These are phyloP conservation scores for Ophiothrix spiculata DNA, from an alignment of 35 echinoderm and acorn worm genomes.

Conservation along the genomic window DNA sequence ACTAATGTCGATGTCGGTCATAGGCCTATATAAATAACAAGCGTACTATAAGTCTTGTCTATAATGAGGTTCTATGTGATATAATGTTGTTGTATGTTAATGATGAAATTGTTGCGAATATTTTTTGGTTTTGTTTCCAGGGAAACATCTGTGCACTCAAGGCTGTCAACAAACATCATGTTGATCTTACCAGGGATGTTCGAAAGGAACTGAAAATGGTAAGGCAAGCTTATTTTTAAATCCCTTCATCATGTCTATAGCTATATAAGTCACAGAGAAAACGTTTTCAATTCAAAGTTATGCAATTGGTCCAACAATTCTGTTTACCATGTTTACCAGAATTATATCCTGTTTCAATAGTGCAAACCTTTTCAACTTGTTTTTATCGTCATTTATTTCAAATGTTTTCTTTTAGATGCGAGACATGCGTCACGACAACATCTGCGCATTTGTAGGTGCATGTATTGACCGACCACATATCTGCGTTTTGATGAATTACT, in stretches of 20 bases:
- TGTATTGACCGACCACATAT: constrained; percentile 80
- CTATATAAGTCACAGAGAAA: background rate
- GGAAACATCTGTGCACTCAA: constrained; percentile 86
- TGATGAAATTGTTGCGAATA: too few relatives aligned
- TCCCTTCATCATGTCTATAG: background rate
- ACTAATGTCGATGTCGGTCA: too few relatives aligned
- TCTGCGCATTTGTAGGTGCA: constrained; percentile 83
- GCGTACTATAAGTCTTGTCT: too few relatives aligned
- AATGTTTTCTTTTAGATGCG: constrained; percentile 69
- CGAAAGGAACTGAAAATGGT: constrained; percentile 40
- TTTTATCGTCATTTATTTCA: too few relatives aligned
- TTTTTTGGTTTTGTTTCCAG: constrained; percentile 28
- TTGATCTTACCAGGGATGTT: constrained; percentile 74
- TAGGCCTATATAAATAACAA: too few relatives aligned
- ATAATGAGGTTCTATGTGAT: too few relatives aligned
- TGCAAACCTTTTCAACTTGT: too few relatives aligned
- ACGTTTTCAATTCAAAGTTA: background rate
- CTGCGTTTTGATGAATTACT: constrained; percentile 91
- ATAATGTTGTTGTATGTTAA: too few relatives aligned
- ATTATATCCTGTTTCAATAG: too few relatives aligned
- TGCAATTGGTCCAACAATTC: too few relatives aligned
- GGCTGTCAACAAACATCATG: constrained; percentile 65
- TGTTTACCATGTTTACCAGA: too few relatives aligned
- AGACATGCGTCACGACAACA: constrained; percentile 96
- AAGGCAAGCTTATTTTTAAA: background rate